phyloP scores from a whole-genome alignment of 2,797 vertebrate genomes.

The Pipistrellus pipistrellus region DNA sequence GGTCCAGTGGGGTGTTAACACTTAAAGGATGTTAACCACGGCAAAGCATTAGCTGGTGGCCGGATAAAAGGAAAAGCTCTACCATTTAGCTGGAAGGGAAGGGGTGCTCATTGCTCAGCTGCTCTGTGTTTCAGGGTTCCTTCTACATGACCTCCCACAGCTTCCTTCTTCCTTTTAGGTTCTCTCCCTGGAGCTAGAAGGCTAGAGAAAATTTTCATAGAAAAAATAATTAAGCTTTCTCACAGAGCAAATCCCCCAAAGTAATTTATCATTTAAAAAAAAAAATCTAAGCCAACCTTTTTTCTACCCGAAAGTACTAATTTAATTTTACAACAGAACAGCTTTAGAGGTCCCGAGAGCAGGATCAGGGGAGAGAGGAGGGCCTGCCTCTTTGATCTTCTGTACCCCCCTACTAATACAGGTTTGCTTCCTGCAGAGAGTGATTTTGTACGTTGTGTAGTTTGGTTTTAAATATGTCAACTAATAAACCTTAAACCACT shows the following conservation, averaged over 20 bases:
- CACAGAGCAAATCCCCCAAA: slow-evolving; percentile 66
- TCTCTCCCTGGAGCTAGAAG: slow-evolving; percentile 56
- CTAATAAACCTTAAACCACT: slow-evolving; percentile 27
- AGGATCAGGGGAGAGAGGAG: not conserved
- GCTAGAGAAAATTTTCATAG: slow-evolving; percentile 47
- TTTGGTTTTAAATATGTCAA: slow-evolving; percentile 44
- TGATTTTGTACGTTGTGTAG: slow-evolving; percentile 28
- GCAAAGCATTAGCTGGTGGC: not conserved
- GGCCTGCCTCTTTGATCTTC: not conserved
- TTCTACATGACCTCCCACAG: not conserved
- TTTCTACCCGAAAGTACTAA: slow-evolving; percentile 54
- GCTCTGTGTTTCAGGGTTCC: slow-evolving; percentile 15
- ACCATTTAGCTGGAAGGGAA: not conserved
- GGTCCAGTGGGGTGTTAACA: not conserved
- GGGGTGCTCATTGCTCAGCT: not conserved
- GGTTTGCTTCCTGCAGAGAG: slow-evolving; percentile 1
- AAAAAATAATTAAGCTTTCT: slow-evolving; percentile 74
- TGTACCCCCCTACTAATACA: not conserved
- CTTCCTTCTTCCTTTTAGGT: slow-evolving; percentile 34
- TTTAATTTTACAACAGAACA: slow-evolving; percentile 69
- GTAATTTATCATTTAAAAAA: slow-evolving; percentile 71
- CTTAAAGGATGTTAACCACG: not conserved
- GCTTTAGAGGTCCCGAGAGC: slow-evolving; percentile 16
- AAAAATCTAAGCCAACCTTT: slow-evolving; percentile 62
- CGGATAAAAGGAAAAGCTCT: slow-evolving; percentile 1